Evolutionary conservation across 2,888 invertebrate genomes (phyloP).

Genomic region (Muschampia plurimacula): DNA sequence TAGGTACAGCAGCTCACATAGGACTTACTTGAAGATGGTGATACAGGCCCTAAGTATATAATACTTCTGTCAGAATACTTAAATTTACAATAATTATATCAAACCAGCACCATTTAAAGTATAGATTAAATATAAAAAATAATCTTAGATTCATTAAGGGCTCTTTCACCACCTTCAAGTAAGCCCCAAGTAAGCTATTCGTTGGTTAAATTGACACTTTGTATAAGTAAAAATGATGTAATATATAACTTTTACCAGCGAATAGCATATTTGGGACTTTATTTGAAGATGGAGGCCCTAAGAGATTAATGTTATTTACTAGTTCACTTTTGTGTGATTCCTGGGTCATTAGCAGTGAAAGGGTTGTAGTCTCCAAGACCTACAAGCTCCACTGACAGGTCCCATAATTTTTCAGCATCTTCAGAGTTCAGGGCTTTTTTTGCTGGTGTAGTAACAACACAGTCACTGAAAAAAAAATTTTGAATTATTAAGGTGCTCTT

Average conservation of each 20-base stretch:
- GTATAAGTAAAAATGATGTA: too few species aligned
- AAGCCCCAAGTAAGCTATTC: too few species aligned
- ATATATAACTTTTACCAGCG: too few species aligned
- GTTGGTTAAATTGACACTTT: too few species aligned
- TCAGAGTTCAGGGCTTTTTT: slow-evolving; percentile 75
- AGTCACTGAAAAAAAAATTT: slow-evolving; percentile 80
- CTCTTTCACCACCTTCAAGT: too few species aligned
- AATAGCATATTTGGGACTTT: too few species aligned
- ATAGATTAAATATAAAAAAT: neutral
- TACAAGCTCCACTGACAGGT: slow-evolving; percentile 85
- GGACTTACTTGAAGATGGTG: too few species aligned
- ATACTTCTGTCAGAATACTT: too few species aligned
- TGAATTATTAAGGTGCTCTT: neutral
- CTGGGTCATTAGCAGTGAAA: slow-evolving; percentile 58
- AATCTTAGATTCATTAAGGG: too few species aligned
- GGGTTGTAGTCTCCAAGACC: slow-evolving; percentile 72
- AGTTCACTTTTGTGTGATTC: slow-evolving; percentile 23
- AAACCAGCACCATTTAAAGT: neutral
- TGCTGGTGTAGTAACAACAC: slow-evolving; percentile 73
- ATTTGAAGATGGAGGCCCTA: too few species aligned
- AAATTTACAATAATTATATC: neutral
- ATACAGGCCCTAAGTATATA: too few species aligned
- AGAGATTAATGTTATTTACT: neutral
- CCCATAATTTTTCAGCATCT: slow-evolving; percentile 86
- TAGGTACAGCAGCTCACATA: too few species aligned